Evolutionary conservation across 1,140 invertebrate species (phyloP).

Genomic region (Drosophila watanabei): DNA sequence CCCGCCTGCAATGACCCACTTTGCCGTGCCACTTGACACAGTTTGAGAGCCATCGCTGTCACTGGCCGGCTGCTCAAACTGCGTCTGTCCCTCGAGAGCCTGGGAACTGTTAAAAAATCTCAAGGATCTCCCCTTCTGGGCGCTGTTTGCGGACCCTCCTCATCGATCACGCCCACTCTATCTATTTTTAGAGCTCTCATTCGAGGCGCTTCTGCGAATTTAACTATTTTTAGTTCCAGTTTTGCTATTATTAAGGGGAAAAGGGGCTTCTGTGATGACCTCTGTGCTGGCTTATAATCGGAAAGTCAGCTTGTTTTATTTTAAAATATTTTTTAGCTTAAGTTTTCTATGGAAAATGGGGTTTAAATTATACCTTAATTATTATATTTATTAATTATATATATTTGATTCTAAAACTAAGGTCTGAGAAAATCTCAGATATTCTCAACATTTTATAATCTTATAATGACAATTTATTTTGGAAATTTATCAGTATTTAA

Average conservation of each 20-base stretch:
- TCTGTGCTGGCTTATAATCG: accelerated
- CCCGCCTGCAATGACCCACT: conserved; percentile 69
- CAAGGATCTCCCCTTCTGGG: conserved; percentile 25
- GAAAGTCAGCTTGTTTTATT: neutral
- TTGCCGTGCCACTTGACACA: conserved; percentile 73
- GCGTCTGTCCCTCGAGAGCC: conserved; percentile 32
- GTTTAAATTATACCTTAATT: neutral
- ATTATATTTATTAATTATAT: too few species aligned
- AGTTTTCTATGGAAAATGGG: neutral
- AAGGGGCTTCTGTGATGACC: too few species aligned
- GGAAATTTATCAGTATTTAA: too few species aligned
- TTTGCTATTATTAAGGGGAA: neutral
- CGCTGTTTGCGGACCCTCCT: conserved; percentile 56
- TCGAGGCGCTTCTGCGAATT: neutral
- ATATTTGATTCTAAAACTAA: neutral
- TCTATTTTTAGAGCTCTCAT: conserved; percentile 15
- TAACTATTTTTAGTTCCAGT: neutral
- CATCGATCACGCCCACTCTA: conserved; percentile 40
- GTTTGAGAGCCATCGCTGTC: conserved; percentile 75
- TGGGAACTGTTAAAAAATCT: conserved; percentile 47
- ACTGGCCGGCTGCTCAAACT: conserved; percentile 57
- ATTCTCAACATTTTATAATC: too few species aligned
- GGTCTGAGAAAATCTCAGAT: too few species aligned
- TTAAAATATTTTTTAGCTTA: neutral
- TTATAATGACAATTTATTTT: too few species aligned